Evolutionary conservation across 2,888 invertebrate genomes (phyloP).

Genomic region (Altica lythri): DNA sequence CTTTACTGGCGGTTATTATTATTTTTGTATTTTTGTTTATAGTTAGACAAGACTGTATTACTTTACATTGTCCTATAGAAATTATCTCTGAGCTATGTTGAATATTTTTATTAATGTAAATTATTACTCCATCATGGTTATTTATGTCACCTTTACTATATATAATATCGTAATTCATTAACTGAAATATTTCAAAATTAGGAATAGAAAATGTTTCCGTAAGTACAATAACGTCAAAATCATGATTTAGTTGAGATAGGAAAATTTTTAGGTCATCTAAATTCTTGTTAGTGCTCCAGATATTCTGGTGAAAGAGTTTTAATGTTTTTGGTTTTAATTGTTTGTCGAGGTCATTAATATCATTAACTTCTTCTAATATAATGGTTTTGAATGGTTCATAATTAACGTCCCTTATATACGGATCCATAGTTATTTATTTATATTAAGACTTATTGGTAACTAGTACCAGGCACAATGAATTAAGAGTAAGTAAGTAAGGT

Average conservation of each 20-base stretch:
- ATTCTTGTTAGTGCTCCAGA: constrained; percentile 6
- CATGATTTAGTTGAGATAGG: neutral
- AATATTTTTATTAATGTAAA: constrained; percentile 11
- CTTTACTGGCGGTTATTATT: no score
- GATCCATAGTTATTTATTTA: no score
- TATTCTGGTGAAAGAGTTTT: constrained; percentile 15
- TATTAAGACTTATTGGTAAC: no score
- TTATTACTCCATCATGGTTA: constrained; percentile 14
- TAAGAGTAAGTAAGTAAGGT: no score
- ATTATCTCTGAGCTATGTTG: no score
- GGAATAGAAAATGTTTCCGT: constrained; percentile 15
- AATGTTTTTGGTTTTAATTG: constrained; percentile 3
- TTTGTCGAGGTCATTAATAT: constrained; percentile 4
- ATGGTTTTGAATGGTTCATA: constrained; percentile 16
- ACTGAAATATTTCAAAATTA: constrained; percentile 7
- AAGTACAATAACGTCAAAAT: constrained; percentile 15
- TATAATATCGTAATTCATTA: constrained; percentile 1
- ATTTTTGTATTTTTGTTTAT: no score
- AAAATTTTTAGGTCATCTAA: constrained; percentile 16
- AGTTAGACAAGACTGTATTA: no score
- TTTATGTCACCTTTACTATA: constrained; percentile 13
- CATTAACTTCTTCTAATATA: constrained; percentile 11
- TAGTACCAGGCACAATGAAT: no score
- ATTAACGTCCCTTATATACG: constrained; percentile 12
- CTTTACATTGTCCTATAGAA: no score